phyloP scores from a whole-genome alignment of 2,888 invertebrate species.

The Lamellibrachia satsuma region DNA sequence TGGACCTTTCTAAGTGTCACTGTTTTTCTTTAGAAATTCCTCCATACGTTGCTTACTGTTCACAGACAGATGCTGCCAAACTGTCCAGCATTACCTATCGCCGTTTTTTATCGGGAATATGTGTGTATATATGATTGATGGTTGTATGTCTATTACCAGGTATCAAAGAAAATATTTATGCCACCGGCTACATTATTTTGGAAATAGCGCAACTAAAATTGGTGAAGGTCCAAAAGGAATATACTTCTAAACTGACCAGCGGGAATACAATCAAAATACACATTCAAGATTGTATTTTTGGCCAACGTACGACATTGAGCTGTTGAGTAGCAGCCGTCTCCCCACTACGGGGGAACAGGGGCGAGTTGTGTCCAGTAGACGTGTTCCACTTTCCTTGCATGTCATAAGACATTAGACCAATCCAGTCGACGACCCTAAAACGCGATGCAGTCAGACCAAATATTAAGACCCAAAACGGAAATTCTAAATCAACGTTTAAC shows the following conservation, averaged over 20 bases:
- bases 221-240: not conserved
- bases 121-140: not conserved
- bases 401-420: constrained; percentile 41
- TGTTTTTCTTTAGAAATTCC: no score
- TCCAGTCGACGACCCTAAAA: constrained; percentile 37
- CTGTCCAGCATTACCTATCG: not conserved
- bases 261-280: not conserved
- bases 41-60: not conserved
- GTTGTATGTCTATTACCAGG: not conserved
- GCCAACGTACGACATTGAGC: constrained; percentile 37
- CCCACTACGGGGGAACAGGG: constrained; percentile 30
- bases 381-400: constrained; percentile 42
- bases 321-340: constrained; percentile 27
- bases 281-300: not conserved
- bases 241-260: not conserved
- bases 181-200: not conserved
- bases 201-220: not conserved
- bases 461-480: not conserved
- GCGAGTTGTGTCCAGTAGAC: constrained; percentile 39
- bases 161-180: not conserved
- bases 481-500: not conserved
- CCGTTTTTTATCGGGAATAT: not conserved
- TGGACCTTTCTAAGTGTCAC: no score
- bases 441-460: not conserved
- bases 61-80: not conserved